Evolutionary conservation across 2,888 invertebrate genomes (phyloP), one percentile per base, ranked within the genome.

Genomic region (Lithophane leautieri): DNA sequence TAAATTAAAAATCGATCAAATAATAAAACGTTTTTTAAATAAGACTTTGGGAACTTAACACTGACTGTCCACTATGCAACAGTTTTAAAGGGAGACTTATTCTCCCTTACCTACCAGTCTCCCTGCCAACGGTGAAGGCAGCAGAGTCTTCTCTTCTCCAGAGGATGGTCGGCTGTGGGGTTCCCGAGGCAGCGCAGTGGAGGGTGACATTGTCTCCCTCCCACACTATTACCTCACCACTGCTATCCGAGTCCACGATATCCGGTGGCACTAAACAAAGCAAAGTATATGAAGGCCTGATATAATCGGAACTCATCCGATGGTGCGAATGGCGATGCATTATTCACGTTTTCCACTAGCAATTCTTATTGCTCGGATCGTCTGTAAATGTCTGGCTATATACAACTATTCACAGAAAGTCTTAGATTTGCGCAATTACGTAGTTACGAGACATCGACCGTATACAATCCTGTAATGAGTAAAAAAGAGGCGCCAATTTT

Each of bases 121-220:
- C 82, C 12, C 83, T 88, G n/a, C 85, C 89, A n/a, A 97, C 92
- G 42, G 88, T 91, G 87, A 97, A 97, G 61, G 94, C 92, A 44
- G 95, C 94, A 40, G 97, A 97, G 89, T 98, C 97, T 91, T 98
- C 98, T 65, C 98, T 95, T 81, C 98, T 96, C 98, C 98, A 99
- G 50, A 97, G 98, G 86, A 98, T 98, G 70, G 97, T 97, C 0
- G 98, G 98, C 40, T 95, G 94, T 0, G 98, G 98, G 73, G 97
- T 98, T 16, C 98, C 98, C 0, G 97, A 97, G 0, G 98, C 98
- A 8, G 97, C 97, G 89, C 98, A 98, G 73, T 97, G 97, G n/a
- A 98, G 95, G 8, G 97, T 97, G 42, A 98, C 98, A 84, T 98
- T 98, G 84, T 97, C 98, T 22, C 98, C 98, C 93, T 98, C 98